Evolutionary conservation across 2,888 invertebrate species (phyloP).

Genomic region (Tortricodes alternella): DNA sequence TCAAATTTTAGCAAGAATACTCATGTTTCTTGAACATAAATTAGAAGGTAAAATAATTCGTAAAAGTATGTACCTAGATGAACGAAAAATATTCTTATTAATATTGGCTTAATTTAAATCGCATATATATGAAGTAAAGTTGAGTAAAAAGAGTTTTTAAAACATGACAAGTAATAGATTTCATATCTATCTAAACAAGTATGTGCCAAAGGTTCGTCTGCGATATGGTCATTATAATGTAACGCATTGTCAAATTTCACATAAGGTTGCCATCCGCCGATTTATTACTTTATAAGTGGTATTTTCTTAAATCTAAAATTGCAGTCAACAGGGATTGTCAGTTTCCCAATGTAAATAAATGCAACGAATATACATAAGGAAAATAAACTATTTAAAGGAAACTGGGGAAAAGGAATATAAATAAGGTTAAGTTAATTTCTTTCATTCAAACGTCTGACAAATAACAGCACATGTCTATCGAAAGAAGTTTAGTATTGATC

Average conservation of each 20-base stretch:
- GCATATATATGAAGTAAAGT: constrained; percentile 11
- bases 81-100: constrained; percentile 34
- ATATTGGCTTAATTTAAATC: constrained; percentile 6
- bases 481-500: not conserved
- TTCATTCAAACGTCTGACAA: not conserved
- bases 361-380: constrained; percentile 70
- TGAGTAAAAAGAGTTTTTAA: constrained; percentile 16
- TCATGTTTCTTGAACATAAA: constrained; percentile 32
- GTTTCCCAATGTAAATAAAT: constrained; percentile 56
- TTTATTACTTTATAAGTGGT: constrained; percentile 6
- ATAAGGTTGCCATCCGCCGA: constrained; percentile 3
- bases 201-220: not conserved
- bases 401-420: constrained; percentile 6
- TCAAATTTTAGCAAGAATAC: constrained; percentile 40
- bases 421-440: constrained; percentile 6
- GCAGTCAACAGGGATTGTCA: constrained; percentile 45
- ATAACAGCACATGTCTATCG: not conserved
- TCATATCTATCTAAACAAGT: constrained; percentile 22
- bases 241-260: not conserved
- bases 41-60: constrained; percentile 37
- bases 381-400: constrained; percentile 35
- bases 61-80: constrained; percentile 42
- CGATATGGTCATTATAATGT: not conserved
- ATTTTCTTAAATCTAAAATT: constrained; percentile 44
- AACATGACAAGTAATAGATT: constrained; percentile 13